Conservation (phyloP, 2,797 vertebrate genomes). For the Eptatretus atami region DNA sequence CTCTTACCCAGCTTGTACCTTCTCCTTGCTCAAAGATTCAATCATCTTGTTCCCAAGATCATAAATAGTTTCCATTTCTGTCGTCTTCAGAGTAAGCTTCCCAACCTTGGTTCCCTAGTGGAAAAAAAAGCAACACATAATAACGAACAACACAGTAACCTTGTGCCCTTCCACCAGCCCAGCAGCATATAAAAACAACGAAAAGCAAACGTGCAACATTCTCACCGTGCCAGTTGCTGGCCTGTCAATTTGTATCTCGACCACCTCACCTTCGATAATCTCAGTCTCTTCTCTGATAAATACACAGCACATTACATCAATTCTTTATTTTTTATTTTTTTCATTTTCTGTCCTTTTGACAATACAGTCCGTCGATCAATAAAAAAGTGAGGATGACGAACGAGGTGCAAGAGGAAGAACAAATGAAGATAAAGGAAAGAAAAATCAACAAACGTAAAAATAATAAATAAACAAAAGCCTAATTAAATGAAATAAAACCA, state of each 20-base stretch:
- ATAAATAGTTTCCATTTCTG: constrained; percentile 83
- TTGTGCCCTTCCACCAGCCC: no score
- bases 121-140: neutral
- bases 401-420: no score
- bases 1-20: constrained; percentile 61
- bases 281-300: constrained; percentile 48
- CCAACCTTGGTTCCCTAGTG: constrained; percentile 52
- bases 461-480: neutral
- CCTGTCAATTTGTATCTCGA: constrained; percentile 73
- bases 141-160: no score
- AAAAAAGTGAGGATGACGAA: no score
- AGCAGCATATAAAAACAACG: neutral
- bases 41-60: constrained; percentile 88
- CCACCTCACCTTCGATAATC: constrained; percentile 87
- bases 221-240: constrained; percentile 61
- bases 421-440: neutral
- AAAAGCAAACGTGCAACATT: neutral
- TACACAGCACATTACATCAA: neutral
- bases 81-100: constrained; percentile 63
- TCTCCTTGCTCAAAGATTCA: constrained; percentile 64
- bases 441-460: neutral
- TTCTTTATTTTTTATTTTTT: no score
- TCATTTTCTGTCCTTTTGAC: no score
- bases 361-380: no score
- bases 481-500: neutral